Evolutionary conservation across 1,140 invertebrate genomes (phyloP).

Genomic region (Aphelenchoides besseyi): DNA sequence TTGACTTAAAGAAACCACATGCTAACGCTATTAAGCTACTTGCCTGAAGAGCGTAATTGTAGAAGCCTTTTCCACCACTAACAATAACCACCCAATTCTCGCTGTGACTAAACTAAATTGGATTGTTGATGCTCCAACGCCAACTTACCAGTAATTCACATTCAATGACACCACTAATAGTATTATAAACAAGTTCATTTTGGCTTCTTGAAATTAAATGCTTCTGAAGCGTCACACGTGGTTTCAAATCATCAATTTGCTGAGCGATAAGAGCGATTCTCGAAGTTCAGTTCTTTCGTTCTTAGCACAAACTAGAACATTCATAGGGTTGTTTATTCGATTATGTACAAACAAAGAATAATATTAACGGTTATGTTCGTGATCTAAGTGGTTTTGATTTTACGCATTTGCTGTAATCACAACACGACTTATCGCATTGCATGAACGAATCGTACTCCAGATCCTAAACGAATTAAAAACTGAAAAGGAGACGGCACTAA

Average conservation of each 20-base stretch:
- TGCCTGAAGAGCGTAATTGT: neutral
- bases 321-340: too few relatives aligned
- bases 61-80: neutral
- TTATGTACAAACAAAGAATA: neutral
- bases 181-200: too few relatives aligned
- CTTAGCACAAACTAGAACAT: neutral
- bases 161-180: too few relatives aligned
- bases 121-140: too few relatives aligned
- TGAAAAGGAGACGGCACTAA: neutral
- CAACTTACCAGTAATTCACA: too few relatives aligned
- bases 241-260: neutral
- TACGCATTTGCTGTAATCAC: constrained; percentile 29
- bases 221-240: neutral
- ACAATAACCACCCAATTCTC: neutral
- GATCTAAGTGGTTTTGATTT: constrained; percentile 1
- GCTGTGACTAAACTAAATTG: too few relatives aligned
- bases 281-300: neutral
- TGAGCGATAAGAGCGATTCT: neutral
- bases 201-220: neutral
- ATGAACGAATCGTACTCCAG: constrained; percentile 27
- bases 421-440: constrained; percentile 31
- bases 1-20: neutral
- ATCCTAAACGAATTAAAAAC: constrained; percentile 14
- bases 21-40: neutral
- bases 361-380: neutral